These are phyloP conservation scores for Bradypodion pumilum DNA, from an alignment of 2,797 vertebrate species.

Conservation along the genomic window DNA sequence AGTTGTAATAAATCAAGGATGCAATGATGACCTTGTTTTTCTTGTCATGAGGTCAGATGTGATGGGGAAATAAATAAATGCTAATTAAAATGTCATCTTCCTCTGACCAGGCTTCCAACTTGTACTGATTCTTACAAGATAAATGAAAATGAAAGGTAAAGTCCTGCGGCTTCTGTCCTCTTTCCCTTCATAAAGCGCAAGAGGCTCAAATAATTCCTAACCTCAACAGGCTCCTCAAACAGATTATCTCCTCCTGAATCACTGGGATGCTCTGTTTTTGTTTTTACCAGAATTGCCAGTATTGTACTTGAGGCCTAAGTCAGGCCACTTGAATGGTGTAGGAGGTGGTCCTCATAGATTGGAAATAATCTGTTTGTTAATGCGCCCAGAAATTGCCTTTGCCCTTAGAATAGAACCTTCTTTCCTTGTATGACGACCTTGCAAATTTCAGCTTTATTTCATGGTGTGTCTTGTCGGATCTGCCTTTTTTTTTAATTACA, in stretches of 20 bases:
- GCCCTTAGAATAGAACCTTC: background rate
- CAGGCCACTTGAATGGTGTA: background rate
- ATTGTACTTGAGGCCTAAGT: background rate
- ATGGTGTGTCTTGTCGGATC: background rate
- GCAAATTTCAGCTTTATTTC: background rate
- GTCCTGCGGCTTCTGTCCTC: background rate
- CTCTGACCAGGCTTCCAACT: background rate
- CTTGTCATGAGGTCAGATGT: constrained; percentile 76
- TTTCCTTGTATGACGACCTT: too few species aligned
- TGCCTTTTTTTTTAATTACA: background rate
- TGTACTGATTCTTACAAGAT: background rate
- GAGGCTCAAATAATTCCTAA: background rate
- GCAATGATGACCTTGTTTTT: constrained; percentile 76
- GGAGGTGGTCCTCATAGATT: background rate
- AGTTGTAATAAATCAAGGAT: constrained; percentile 84
- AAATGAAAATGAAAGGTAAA: background rate
- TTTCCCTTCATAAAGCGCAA: background rate
- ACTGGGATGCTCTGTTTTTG: background rate
- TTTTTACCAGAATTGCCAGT: background rate
- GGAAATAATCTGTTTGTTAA: background rate
- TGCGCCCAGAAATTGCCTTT: background rate
- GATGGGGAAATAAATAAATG: constrained; percentile 39
- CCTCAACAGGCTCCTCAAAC: background rate
- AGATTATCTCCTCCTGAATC: background rate
- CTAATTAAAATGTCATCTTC: background rate